These are phyloP conservation scores for Muricea muricata DNA, from an alignment of 92 coral and sea anemone species.

Conservation along the genomic window DNA sequence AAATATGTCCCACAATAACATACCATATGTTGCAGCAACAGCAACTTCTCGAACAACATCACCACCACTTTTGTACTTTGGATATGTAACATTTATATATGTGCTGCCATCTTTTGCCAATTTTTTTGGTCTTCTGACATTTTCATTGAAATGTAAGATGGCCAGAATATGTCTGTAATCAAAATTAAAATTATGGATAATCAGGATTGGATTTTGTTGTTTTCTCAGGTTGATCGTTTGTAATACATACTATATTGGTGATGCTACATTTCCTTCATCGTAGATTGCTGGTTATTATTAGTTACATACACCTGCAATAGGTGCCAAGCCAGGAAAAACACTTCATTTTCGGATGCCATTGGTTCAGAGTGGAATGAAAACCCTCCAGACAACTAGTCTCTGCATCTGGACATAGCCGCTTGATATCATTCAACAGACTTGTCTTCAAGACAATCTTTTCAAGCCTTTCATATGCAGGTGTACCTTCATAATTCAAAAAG, in stretches of 20 bases:
- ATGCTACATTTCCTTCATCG: not conserved
- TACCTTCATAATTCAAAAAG: constrained; percentile 25
- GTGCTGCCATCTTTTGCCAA: constrained; percentile 17
- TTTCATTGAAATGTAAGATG: constrained; percentile 55
- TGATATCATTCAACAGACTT: constrained; percentile 49
- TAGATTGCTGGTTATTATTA: not conserved
- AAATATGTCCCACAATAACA: not conserved
- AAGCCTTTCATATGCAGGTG: constrained; percentile 59
- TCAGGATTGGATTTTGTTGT: not conserved
- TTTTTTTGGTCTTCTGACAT: constrained; percentile 35
- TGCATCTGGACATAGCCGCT: constrained; percentile 44
- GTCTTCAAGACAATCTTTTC: constrained; percentile 48
- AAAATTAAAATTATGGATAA: constrained; percentile 9
- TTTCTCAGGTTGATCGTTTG: not conserved
- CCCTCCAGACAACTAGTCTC: constrained; percentile 62
- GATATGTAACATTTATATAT: constrained; percentile 26
- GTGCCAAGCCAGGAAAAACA: constrained; percentile 66
- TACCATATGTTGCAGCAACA: constrained; percentile 22
- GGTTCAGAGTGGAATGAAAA: constrained; percentile 51
- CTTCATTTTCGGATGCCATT: constrained; percentile 60
- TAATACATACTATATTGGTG: not conserved
- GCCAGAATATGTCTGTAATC: constrained; percentile 45
- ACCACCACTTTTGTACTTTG: constrained; percentile 13
- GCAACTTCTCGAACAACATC: constrained; percentile 29
- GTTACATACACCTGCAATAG: constrained; percentile 40